Evolutionary conservation across 30 jellyfish, hydroid and myxozoan genomes (phyloP).

Genomic region (Hydractinia symbiolongicarpus): DNA sequence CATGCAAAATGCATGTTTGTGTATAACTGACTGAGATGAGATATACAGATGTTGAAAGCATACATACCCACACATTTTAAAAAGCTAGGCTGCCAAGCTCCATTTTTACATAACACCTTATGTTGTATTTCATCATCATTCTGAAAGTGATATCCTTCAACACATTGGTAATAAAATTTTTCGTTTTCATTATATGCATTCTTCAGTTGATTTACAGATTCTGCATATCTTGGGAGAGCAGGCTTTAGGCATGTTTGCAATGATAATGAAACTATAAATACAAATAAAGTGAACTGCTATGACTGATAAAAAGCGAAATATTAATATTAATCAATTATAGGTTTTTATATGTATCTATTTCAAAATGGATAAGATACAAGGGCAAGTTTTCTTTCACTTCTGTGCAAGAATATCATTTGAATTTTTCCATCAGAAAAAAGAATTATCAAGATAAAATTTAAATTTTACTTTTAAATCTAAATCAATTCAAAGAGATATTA

Average conservation of each 20-base stretch:
- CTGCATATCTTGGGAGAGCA: background rate
- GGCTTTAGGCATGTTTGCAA: background rate
- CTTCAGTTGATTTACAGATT: background rate
- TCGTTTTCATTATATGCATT: background rate
- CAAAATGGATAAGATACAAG: too few species aligned
- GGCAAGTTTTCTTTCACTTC: too few species aligned
- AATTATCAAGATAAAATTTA: too few species aligned
- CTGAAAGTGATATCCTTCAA: constrained; percentile 5
- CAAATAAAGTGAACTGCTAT: too few species aligned
- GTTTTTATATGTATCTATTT: too few species aligned
- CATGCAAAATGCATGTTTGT: background rate
- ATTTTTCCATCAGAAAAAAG: too few species aligned
- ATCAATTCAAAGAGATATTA: too few species aligned
- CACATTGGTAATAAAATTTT: constrained; percentile 18
- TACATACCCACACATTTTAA: background rate
- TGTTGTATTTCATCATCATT: background rate
- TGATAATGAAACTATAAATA: background rate
- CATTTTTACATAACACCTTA: constrained; percentile 11
- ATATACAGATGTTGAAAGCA: background rate
- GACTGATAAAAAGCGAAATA: too few species aligned
- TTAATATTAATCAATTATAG: too few species aligned
- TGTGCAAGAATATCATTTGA: too few species aligned
- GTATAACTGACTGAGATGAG: background rate
- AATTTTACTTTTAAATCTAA: too few species aligned
- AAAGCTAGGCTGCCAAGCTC: constrained; percentile 2